Evolutionary conservation across 1,140 invertebrate species (phyloP).

Genomic region (Hyles vespertilio): DNA sequence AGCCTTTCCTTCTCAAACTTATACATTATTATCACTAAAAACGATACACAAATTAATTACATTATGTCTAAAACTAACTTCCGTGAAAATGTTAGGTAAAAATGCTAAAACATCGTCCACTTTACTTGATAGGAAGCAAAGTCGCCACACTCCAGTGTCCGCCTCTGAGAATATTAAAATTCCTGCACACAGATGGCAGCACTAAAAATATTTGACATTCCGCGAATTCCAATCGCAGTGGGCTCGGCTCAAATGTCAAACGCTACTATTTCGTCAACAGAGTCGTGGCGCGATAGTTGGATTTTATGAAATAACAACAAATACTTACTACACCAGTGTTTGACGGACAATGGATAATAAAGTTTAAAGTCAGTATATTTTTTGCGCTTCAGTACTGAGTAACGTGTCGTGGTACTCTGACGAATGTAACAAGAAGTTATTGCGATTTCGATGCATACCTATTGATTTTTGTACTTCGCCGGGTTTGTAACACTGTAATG

Average conservation of each 20-base stretch:
- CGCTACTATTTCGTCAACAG: slow-evolving; percentile 76
- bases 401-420: slow-evolving; percentile 38
- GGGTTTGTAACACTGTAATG: slow-evolving; percentile 58
- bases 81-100: not conserved
- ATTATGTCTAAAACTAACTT: too few species aligned
- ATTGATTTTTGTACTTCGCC: slow-evolving; percentile 71
- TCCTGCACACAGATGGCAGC: slow-evolving; percentile 69
- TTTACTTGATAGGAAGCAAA: slow-evolving; percentile 11
- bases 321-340: slow-evolving; percentile 50
- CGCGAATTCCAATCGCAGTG: slow-evolving; percentile 70
- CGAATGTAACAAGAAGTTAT: slow-evolving; percentile 40
- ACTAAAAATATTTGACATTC: slow-evolving; percentile 76
- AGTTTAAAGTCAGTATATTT: slow-evolving; percentile 47
- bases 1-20: slow-evolving; percentile 32
- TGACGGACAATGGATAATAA: slow-evolving; percentile 59
- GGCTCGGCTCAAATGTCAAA: slow-evolving; percentile 77
- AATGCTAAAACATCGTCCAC: not conserved
- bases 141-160: slow-evolving; percentile 45
- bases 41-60: not conserved
- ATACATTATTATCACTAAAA: not conserved
- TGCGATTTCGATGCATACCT: slow-evolving; percentile 50
- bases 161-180: slow-evolving; percentile 47
- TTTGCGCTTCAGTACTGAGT: slow-evolving; percentile 34
- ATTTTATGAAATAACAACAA: slow-evolving; percentile 72
- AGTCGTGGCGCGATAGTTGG: slow-evolving; percentile 71